Evolutionary conservation across 2,797 vertebrate species (phyloP), one percentile per base, ranked within the genome.

Genomic region (Rhinoraja longicauda): DNA sequence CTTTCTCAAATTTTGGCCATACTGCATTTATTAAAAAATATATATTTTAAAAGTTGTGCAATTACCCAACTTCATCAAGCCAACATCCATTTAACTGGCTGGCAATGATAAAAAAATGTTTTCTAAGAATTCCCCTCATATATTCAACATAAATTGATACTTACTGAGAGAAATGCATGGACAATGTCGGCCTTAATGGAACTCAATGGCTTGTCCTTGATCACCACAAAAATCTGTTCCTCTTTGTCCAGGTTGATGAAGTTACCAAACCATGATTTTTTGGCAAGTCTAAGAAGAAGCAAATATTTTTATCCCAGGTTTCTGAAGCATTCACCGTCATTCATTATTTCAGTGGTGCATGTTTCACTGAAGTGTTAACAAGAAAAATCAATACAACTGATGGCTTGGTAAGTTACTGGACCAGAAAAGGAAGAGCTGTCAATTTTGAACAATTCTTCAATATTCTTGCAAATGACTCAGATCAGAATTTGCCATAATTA

Each of bases 251-350:
- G 95, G 96, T 96, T 99, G 96, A 99, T 98, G 95, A 99, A 99
- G 96, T 99, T 99, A 96, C 98, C 99, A 0, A 99, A 99, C 99
- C 99, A 99, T 93, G 99, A 99, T 96, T 99, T 99, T 97, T 99
- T 99, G 97, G 99, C 98, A 96, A 99, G 98, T 96, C 99, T 99
- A 95, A 9, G 2, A 53, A 29, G 39, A 76, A 88, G 36, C 17
- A 64, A 88, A 32, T 36, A 36, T 88, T 88, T 64, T 67, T 7
- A 88, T 8, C 17, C 64, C 0, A 19, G 6, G 36, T 36, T 17
- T 32, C 32, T 36, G 17, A 88, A 88, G 10, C 5, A 88, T 67
- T 36, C 84, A 84, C 12, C 57, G 24, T 59, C 26, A 59, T 53
- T 84, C 29, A 84, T 26, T 12, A 59, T 84, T 57, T 59, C n/a